Base-by-base conservation (phyloP, 2,113 vertebrate genomes). In the Acanthochromis polyacanthus region DNA sequence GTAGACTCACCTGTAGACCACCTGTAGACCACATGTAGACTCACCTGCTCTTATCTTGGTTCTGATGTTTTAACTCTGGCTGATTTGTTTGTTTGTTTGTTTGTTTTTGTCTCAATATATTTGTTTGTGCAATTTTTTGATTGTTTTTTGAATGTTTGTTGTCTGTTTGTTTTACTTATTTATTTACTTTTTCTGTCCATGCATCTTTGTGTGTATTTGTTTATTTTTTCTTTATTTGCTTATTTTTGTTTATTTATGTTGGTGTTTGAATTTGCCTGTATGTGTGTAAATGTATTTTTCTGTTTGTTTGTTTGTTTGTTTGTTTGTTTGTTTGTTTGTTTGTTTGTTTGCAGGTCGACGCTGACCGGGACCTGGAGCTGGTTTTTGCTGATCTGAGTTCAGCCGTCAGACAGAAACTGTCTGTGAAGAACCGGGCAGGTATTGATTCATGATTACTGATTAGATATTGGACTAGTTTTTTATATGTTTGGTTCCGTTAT, bases 351-450 rank as follows among this genome's bases (percentile, higher is more conserved):
- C 9, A 69, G 57, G 69, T 83, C 57, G 57, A 73, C 38, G 81
- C 62, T 46, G 58, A 58, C 32, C 10, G 51, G 55, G 50, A 68
- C 0, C 22, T 58, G 57, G 62, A 78, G 1, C 2, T 5, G 0
- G 63, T 74, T 0, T 83, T 78, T 63, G 50, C 75, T 58, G 69
- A 78, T 51, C 57, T 83, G 61, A 62, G 40, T 48, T 62, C 62
- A 62, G 14, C 40, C 50, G 46, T 76, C 25, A 53, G 36, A 76
- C 17, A 40, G 9, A 76, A 75, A 19, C 17, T 69, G 19, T 55
- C 4, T 25, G 40, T 46, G 10, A 72, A 63, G 52, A 51, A 52
- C 28, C 45, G 1, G 7, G 46, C 56, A 76, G 72, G 56, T 71
- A 70, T 3, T 48, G 25, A 53, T n/a, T n/a, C n/a, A n/a, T n/a